phyloP scores from a whole-genome alignment of 2,113 vertebrate species.

The Oncorhynchus gorbuscha region DNA sequence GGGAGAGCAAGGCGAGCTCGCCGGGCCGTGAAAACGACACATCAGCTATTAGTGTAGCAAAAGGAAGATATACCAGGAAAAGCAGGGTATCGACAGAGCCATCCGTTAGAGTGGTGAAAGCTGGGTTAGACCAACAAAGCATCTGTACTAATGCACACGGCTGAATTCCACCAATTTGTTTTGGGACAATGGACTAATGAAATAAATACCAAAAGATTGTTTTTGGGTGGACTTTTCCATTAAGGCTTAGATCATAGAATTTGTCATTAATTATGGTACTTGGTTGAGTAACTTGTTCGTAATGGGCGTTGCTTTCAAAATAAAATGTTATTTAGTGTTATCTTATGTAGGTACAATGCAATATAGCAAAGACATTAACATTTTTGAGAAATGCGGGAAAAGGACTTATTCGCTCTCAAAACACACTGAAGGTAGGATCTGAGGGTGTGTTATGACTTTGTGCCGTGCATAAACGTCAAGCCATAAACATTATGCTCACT shows the following conservation, averaged over 20 bases:
- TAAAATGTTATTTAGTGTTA: slow-evolving; percentile 16
- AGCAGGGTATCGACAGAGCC: not conserved
- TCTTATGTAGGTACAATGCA: slow-evolving; percentile 22
- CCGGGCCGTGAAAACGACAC: slow-evolving; percentile 7
- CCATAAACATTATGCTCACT: not conserved
- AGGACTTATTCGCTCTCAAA: slow-evolving; percentile 35
- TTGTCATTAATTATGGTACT: slow-evolving; percentile 26
- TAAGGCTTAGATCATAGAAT: not conserved
- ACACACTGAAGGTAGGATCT: slow-evolving; percentile 2
- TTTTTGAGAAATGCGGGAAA: slow-evolving; percentile 25
- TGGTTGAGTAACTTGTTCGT: slow-evolving; percentile 14
- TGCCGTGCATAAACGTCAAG: too few relatives aligned
- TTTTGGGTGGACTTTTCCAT: too few relatives aligned
- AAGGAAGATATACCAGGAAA: slow-evolving; percentile 9
- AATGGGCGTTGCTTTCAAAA: slow-evolving; percentile 9
- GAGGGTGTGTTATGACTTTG: not conserved
- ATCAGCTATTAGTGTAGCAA: not conserved
- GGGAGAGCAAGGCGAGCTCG: not conserved
- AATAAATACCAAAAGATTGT: too few relatives aligned
- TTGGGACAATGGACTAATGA: not conserved
- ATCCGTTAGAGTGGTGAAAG: slow-evolving; percentile 1
- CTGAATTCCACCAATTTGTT: not conserved
- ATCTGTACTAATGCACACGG: not conserved
- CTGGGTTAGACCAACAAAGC: not conserved
- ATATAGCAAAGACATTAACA: slow-evolving; percentile 19